Base-by-base conservation (phyloP, 2,888 invertebrate genomes). In the Drosophila greeni region DNA sequence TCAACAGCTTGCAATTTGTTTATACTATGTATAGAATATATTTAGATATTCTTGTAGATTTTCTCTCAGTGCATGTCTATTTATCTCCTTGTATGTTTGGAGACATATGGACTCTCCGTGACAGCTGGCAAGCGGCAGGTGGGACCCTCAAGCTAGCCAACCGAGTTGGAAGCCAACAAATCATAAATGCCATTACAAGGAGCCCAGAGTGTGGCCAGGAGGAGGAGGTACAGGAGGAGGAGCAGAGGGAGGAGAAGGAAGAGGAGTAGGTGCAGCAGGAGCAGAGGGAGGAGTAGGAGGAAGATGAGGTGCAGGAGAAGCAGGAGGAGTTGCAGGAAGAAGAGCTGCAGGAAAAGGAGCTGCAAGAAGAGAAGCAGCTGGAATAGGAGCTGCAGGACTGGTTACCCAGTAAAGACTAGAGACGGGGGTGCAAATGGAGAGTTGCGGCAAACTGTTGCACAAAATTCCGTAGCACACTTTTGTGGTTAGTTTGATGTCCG, bases 111-210 rank as follows among this genome's bases (percentile, higher is more conserved):
- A 52, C 70, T 53, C 57, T 42, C 33, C 23, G 61, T 62, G 66
- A 70, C 83, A 78, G 78, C 81, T 77, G 83, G 68, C 81, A 73
- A 55, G 64, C 61, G 43, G 47, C 60, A 53, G 68, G 68, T 59
- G 45, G 45, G 43, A 37, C 34, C 42, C 57, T 12, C 33, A 26
- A 51, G 24, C 26, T 34, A 43, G 18, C 20, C 45, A 40, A 18
- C 18, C 42, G 31, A 57, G 57, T 48, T 55, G 66, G 55, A 51
- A 49, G 67, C 60, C 68, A 60, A 59, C 81, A 74, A 82, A 82
- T 80, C 83, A 80, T 72, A 82, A 77, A 82, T 77, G 78, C 67
- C 66, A 76, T 80, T 75, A 76, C 70, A 77, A 59, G 60, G 72
- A 37, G 31, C 49, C 51, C 47, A 20, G 20, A 36, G 18, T 59